Base-by-base conservation (phyloP, 1,140 invertebrate genomes). In the Drosophila subpulchrella region DNA sequence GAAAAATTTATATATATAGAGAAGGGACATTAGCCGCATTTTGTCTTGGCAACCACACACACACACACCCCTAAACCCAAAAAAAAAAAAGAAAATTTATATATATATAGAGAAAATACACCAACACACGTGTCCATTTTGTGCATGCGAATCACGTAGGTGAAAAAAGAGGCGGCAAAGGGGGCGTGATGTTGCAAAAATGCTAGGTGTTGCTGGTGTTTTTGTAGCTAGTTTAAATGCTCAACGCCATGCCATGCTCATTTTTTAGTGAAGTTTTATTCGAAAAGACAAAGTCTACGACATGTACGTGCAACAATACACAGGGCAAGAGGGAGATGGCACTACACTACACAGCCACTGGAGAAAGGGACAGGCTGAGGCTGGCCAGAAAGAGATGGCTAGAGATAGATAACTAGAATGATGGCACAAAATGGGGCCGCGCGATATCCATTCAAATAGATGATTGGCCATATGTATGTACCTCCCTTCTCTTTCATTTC, bases 221-320 rank as follows among this genome's bases (percentile, higher is more conserved):
- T 58, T 89, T 88, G 83, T 88, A 88, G 83, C 83, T 88, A 88
- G 83, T 88, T 88, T 88, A 88, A 88, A 88, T 88, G 83, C 83
- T 88, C 84, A 83, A 89, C 83, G 83, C 83, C 72, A 62, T 88
- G 83, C 83, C 84, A 89, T 79, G 83, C 83, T 89, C 83, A 89
- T 88, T 88, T 86, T 88, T 88, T 88, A 88, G 83, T 88, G 83
- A 88, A 88, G 83, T 88, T 90, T 86, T 86, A 81, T 80, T 47
- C 71, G 61, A 73, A 86, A 74, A 85, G 67, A 77, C 75, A 72
- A 61, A 90, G 81, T 86, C 86, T 86, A 90, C 78, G 82, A 90
- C 78, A 80, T 79, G 75, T 90, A 90, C 82, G 78, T 88, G 82
- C 86, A 79, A 74, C 73, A 90, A 90, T 78, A 86, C 74, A 82